A percentile compares a stretch with the other conserved stretches of the same genome.
phyloP scores from a whole-genome alignment of 2,797 vertebrate genomes.

The Mus caroli region DNA sequence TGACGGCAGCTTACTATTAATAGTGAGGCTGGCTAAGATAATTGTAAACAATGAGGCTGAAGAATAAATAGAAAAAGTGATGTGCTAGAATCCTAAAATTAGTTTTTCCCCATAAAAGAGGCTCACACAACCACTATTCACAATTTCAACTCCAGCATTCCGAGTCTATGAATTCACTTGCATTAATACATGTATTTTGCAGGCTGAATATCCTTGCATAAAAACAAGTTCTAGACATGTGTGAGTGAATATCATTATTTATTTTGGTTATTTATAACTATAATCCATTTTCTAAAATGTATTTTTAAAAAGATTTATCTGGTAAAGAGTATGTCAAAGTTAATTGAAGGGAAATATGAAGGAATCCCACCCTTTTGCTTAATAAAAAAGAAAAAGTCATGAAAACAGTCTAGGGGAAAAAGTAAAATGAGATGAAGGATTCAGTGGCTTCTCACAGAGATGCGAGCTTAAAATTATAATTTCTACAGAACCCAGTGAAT shows the following conservation, averaged over 20 bases:
- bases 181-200: background rate
- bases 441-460: background rate
- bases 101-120: background rate
- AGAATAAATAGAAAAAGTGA: conserved; percentile 14
- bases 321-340: conserved; percentile 34
- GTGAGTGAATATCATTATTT: background rate
- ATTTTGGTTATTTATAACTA: background rate
- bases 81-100: background rate
- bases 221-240: background rate
- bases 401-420: background rate
- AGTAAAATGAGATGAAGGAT: background rate
- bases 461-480: background rate
- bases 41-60: conserved; percentile 25
- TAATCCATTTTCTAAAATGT: background rate
- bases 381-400: background rate
- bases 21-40: background rate
- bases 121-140: background rate
- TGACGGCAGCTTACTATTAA: background rate
- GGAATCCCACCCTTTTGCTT: background rate
- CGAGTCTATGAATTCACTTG: background rate
- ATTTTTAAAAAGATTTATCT: conserved; percentile 3
- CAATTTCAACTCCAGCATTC: background rate
- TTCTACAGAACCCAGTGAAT: background rate
- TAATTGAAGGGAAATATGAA: conserved; percentile 23
- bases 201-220: background rate